Base-by-base conservation (phyloP, 2,888 invertebrate species). In the Rugalucina vietnamica region DNA sequence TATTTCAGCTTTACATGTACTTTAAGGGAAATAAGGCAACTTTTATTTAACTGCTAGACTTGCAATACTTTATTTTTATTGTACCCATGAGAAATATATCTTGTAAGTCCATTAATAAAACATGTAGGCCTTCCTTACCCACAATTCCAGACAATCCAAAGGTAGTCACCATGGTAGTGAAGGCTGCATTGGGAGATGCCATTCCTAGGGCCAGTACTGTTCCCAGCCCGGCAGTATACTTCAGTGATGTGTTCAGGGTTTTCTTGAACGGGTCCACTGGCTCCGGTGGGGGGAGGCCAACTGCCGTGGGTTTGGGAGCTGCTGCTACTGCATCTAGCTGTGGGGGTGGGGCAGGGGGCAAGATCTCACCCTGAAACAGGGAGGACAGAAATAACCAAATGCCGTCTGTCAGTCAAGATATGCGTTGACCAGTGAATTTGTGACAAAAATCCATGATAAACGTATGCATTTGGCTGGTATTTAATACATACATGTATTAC, bases 131-230 rank as follows among this genome's bases (percentile, higher is more conserved):
- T 84, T 12, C 79, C 95, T 89, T 85, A 95, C 96, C 96, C 29
- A 97, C 98, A 91, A 97, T 96, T 94, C 97, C 97, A 88, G 98
- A 96, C 86, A 98, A 95, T 43, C 97, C 97, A 89, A 98, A 96
- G 0, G 97, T 98, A 0, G 98, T 97, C 57, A 97, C 96, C 98
- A 98, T 98, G 0, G 97, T 97, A 0, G 98, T 97, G 93, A 98
- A 98, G 37, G 97, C 97, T 24, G 97, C 96, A 94, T 97, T 97
- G 0, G 98, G 98, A n/a, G 98, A 97, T 0, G 96, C 96, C 80
- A 96, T 96, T 54, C 97, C 97, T 91, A 98, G 95, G 82, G 97
- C 97, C 1, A 94, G 69, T 75, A 91, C 85, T 5, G 88, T 86
- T 32, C 90, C 87, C 4, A 94, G 90, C 12, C 95, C 95, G 37